A percentile compares a stretch with the other conserved stretches of the same genome.
These are phyloP conservation scores for Chelonus formosanus DNA, from an alignment of 2,888 invertebrate genomes.

Conservation along the genomic window DNA sequence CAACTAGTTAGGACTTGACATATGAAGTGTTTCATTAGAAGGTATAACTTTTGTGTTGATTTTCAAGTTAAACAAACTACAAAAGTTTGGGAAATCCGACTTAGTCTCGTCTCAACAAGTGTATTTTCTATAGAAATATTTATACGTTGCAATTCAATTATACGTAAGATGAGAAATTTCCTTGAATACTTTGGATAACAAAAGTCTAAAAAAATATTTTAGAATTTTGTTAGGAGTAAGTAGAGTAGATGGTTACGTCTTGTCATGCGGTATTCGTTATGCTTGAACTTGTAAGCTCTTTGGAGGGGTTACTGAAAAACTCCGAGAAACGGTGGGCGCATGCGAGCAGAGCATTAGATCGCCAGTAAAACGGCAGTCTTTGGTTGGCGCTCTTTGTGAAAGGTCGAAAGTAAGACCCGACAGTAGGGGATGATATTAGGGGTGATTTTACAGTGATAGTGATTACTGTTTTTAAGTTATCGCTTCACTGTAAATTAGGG, in stretches of 20 bases:
- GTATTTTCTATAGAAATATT: neutral
- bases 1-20: constrained; percentile 14
- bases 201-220: too few relatives aligned
- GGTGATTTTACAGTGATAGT: constrained; percentile 2
- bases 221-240: constrained; percentile 2
- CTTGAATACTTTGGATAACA: too few relatives aligned
- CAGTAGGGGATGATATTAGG: constrained; percentile 16
- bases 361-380: constrained; percentile 50
- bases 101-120: neutral
- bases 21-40: constrained; percentile 15
- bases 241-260: constrained; percentile 37
- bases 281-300: constrained; percentile 39
- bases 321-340: constrained; percentile 45
- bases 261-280: constrained; percentile 35
- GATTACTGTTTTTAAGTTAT: neutral
- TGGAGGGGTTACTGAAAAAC: constrained; percentile 33
- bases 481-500: neutral
- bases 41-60: constrained; percentile 6
- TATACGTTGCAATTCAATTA: neutral
- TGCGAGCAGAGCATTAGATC: constrained; percentile 45
- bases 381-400: constrained; percentile 52
- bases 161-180: too few relatives aligned
- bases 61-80: constrained; percentile 12
- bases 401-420: constrained; percentile 38
- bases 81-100: constrained; percentile 5